These are phyloP conservation scores for Cerastis leucographa DNA, from an alignment of 2,888 invertebrate genomes.

Conservation along the genomic window DNA sequence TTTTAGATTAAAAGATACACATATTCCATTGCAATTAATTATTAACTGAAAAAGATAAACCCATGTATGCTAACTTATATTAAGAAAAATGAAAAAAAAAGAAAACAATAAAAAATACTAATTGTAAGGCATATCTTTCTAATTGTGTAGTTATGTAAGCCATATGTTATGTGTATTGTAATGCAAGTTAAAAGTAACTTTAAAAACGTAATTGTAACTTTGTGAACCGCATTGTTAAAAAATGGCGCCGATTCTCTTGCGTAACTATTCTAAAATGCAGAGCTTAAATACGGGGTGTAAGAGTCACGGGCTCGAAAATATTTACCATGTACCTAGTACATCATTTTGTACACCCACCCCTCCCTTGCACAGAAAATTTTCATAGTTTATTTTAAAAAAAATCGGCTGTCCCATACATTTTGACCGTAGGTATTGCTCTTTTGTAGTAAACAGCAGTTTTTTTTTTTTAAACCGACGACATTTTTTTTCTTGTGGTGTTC, in stretches of 20 bases:
- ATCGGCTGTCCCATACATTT: too few species aligned
- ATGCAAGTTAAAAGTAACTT: slow-evolving; percentile 33
- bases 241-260: slow-evolving; percentile 15
- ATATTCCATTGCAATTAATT: slow-evolving; percentile 33
- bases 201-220: slow-evolving; percentile 22
- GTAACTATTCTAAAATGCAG: neutral
- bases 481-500: too few species aligned
- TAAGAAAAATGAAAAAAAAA: slow-evolving; percentile 55
- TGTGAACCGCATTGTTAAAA: slow-evolving; percentile 4
- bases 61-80: slow-evolving; percentile 54
- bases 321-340: too few species aligned
- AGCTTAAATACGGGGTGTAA: neutral
- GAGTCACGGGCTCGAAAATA: too few species aligned
- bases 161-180: slow-evolving; percentile 38
- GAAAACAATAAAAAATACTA: slow-evolving; percentile 50
- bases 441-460: too few species aligned
- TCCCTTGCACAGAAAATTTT: too few species aligned
- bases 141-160: slow-evolving; percentile 49
- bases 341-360: too few species aligned
- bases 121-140: slow-evolving; percentile 57
- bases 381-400: too few species aligned
- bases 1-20: slow-evolving; percentile 17
- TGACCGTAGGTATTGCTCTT: too few species aligned
- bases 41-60: slow-evolving; percentile 31
- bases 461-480: too few species aligned